These are phyloP conservation scores for Siniperca chuatsi DNA, from an alignment of 2,113 vertebrate genomes.

Conservation along the genomic window DNA sequence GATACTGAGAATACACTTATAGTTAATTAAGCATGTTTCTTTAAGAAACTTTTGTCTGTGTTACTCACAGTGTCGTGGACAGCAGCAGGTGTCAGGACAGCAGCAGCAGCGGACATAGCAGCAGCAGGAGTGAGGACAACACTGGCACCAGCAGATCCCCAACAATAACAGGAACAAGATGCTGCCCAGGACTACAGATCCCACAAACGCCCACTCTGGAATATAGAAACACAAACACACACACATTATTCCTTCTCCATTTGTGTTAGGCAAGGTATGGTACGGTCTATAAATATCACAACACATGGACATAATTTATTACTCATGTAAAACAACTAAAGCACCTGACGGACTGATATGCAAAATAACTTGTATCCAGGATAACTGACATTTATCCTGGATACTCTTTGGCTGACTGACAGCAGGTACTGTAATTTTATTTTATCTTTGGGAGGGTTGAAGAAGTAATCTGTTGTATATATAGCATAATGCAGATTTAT, in stretches of 20 bases:
- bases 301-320: neutral
- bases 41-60: neutral
- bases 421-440: too few species aligned
- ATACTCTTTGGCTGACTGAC: too few species aligned
- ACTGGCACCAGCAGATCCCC: conserved; percentile 99
- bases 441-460: too few species aligned
- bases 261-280: neutral
- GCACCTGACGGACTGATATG: neutral
- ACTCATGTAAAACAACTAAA: neutral
- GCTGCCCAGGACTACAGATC: conserved; percentile 89
- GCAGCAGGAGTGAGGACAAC: conserved; percentile 98
- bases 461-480: neutral
- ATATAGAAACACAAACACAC: conserved; percentile 46
- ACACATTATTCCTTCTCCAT: neutral
- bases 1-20: neutral
- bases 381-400: too few species aligned
- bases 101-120: conserved; percentile 97
- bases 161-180: conserved; percentile 91
- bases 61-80: conserved; percentile 94
- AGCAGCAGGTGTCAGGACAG: conserved; percentile 97
- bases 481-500: neutral
- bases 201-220: conserved; percentile 97
- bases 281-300: neutral
- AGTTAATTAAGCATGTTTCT: neutral
- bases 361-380: too few species aligned